Base-by-base conservation (phyloP, 2,888 invertebrate genomes). In the Mythimna ferrago region DNA sequence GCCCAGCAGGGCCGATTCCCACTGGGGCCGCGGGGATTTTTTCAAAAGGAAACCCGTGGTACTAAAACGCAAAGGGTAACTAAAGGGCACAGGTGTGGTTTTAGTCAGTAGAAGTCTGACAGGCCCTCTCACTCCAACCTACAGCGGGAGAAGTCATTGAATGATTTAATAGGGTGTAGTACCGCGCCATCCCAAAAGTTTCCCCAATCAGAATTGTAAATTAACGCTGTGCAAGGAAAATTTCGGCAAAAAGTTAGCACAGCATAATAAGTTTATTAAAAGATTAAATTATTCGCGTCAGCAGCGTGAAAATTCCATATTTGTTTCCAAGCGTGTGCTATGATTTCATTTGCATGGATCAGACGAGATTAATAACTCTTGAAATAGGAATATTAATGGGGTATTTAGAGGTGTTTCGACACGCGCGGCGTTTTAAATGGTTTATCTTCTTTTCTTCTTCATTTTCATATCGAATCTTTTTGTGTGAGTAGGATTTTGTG, bases 261-360 rank as follows among this genome's bases (percentile, higher is more conserved):
- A 58, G 35, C 64, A 32, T 56, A 51, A 57, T 69, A 44, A 44
- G 21, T 57, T 32, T 68, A 57, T 57, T 66, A 66, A 35, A 82
- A 56, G 41, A 75, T 64, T 70, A 58, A 58, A 66, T 77, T 62
- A 71, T 58, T 11, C 11, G 10, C 48, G 9, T 32, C 32, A 11
- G 11, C 56, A 11, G 64, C 60, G 38, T 35, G 64, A 62, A 67
- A 60, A 77, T 77, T 73, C 71, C 3, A 60, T 84, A 56, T 64
- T 44, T 63, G 67, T 68, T 71, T 65, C 38, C 66, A 56, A 69
- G 66, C 14, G 61, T 71, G 62, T 72, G 56, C 57, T 44, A 35
- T 57, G 62, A 76, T 71, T 76, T 73, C 62, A 82, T 79, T 84
- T 60, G 19, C 44, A 48, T n/a, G 69, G 76, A 82, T 83, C 70